These are phyloP conservation scores for Drosophila willistoni DNA, from an alignment of 1,140 invertebrate genomes.

Conservation along the genomic window DNA sequence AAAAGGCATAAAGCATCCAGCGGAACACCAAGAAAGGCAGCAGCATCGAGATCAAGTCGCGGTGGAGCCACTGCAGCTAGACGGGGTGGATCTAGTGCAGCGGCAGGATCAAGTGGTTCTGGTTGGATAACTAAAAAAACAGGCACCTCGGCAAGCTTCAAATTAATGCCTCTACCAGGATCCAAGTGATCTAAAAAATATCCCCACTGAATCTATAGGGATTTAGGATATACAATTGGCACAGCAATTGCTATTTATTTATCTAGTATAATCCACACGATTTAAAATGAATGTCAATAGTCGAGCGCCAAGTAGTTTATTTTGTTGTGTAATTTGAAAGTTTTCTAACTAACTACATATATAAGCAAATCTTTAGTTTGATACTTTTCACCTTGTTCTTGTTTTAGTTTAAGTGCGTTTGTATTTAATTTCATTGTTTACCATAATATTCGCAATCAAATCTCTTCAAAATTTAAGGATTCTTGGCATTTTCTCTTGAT, in stretches of 20 bases:
- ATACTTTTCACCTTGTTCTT: too few relatives aligned
- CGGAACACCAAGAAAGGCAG: slow-evolving; percentile 40
- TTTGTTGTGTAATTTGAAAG: too few relatives aligned
- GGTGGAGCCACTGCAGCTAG: slow-evolving; percentile 39
- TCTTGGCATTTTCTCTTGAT: not conserved
- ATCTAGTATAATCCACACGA: too few relatives aligned
- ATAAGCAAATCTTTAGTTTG: too few relatives aligned
- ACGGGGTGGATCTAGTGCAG: slow-evolving; percentile 30
- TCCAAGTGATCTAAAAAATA: slow-evolving; percentile 45
- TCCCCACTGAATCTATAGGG: too few relatives aligned
- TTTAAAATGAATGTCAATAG: too few relatives aligned
- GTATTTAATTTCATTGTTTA: not conserved
- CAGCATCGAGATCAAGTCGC: slow-evolving; percentile 24
- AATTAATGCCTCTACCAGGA: slow-evolving; percentile 75
- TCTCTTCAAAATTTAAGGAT: not conserved
- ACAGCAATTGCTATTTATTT: too few relatives aligned
- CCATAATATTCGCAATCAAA: not conserved
- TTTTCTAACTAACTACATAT: too few relatives aligned
- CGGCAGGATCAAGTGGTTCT: slow-evolving; percentile 25
- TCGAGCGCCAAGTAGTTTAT: too few relatives aligned
- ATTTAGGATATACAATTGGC: too few relatives aligned
- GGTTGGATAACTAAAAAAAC: slow-evolving; percentile 73
- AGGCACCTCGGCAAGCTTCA: slow-evolving; percentile 60
- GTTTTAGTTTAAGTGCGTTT: not conserved
- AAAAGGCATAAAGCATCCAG: slow-evolving; percentile 34